Percentiles rank a stretch among this genome's conserved stretches.
Conservation (phyloP, 2,888 invertebrate genomes). For the Hirudinaria manillensis region DNA sequence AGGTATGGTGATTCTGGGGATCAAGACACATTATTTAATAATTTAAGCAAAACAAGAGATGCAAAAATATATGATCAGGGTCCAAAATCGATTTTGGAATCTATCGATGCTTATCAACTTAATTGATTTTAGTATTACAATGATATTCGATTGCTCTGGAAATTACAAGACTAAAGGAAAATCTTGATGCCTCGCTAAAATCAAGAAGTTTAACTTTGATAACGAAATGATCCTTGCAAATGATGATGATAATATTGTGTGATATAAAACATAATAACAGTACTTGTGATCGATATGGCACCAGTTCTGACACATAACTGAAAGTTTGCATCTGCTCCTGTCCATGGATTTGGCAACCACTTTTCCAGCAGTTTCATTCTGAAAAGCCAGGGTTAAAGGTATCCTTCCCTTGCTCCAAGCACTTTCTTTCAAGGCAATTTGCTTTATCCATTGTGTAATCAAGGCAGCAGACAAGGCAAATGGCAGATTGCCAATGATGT, state of each 20-base stretch:
- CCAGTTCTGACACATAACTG: slow-evolving; percentile 90
- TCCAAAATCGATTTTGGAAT: no score
- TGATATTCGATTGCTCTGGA: no score
- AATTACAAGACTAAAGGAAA: no score
- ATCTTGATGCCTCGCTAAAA: no score
- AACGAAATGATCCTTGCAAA: no score
- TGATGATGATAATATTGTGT: no score
- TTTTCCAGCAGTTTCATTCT: slow-evolving; percentile 86
- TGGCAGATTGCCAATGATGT: slow-evolving; percentile 77
- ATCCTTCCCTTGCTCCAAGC: slow-evolving; percentile 66
- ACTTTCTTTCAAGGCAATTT: slow-evolving; percentile 67
- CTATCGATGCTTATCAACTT: no score
- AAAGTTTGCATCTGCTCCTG: slow-evolving; percentile 75
- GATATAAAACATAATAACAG: not conserved
- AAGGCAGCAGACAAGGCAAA: slow-evolving; percentile 91
- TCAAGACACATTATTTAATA: not conserved
- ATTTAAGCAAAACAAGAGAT: not conserved
- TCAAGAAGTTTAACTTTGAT: no score
- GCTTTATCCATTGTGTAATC: slow-evolving; percentile 77
- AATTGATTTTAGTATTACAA: no score
- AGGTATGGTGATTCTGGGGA: slow-evolving; percentile 71
- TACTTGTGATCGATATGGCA: slow-evolving; percentile 67
- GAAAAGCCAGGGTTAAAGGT: slow-evolving; percentile 87
- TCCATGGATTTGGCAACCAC: slow-evolving; percentile 70
- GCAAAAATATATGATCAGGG: no score